These are phyloP conservation scores for Rana temporaria DNA, from an alignment of 2,113 vertebrate species.

Conservation along the genomic window DNA sequence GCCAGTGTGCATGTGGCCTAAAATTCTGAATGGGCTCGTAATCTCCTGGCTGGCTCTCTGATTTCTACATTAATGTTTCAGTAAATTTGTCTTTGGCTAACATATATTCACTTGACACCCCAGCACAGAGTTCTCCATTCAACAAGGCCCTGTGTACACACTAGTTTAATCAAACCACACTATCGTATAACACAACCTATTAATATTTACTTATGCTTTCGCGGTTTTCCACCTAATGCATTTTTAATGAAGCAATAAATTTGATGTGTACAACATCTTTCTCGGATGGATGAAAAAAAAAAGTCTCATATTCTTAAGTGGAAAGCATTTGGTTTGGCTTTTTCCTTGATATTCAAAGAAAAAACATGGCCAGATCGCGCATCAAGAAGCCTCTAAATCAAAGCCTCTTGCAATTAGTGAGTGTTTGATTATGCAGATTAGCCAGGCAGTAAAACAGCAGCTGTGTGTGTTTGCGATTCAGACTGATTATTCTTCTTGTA, in stretches of 20 bases:
- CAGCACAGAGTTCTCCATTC: too few relatives aligned
- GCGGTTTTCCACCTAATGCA: neutral
- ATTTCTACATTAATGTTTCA: too few relatives aligned
- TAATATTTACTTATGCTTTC: neutral
- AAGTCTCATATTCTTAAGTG: neutral
- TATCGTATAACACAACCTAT: neutral
- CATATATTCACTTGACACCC: too few relatives aligned
- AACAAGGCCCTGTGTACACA: too few relatives aligned
- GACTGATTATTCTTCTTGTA: slow-evolving; percentile 23
- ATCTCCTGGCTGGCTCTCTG: too few relatives aligned
- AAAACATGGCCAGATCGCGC: neutral
- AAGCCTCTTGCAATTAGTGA: slow-evolving; percentile 39
- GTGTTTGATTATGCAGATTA: slow-evolving; percentile 45
- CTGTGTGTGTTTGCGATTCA: slow-evolving; percentile 21
- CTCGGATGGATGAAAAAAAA: neutral
- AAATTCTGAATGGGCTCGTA: too few relatives aligned
- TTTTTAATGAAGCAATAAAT: slow-evolving; percentile 1
- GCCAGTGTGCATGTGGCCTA: too few relatives aligned
- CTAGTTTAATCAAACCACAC: too few relatives aligned
- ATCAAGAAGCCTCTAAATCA: neutral
- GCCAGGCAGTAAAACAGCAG: slow-evolving; percentile 17
- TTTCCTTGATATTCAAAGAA: neutral
- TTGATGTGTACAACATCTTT: neutral
- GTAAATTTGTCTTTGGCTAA: too few relatives aligned
- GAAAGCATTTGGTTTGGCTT: neutral